Conservation (phyloP, 2,888 invertebrate genomes). For the Arrhopalites spinosus region DNA sequence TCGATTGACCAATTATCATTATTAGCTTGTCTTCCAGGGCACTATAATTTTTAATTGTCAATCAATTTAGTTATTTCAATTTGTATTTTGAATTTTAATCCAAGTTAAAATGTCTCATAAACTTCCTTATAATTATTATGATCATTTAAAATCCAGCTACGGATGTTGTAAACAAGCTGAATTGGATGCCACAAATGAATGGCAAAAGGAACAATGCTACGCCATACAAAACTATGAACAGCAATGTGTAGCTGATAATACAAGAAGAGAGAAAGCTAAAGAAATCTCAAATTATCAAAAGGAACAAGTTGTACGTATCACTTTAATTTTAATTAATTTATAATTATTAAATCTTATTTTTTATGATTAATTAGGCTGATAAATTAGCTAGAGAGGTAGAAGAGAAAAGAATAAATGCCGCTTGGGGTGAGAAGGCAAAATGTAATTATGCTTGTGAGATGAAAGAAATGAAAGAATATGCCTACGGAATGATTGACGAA, state of each 20-base stretch:
- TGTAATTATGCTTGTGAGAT: slow-evolving; percentile 48
- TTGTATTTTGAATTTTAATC: no score
- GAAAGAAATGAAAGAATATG: slow-evolving; percentile 54
- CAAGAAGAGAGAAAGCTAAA: slow-evolving; percentile 41
- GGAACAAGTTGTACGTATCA: slow-evolving; percentile 44
- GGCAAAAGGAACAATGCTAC: slow-evolving; percentile 42
- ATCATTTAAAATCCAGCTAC: slow-evolving; percentile 17
- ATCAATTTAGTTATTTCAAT: no score
- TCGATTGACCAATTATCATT: no score
- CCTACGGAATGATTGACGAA: slow-evolving; percentile 47
- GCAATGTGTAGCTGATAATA: slow-evolving; percentile 39
- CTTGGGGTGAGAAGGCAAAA: slow-evolving; percentile 44
- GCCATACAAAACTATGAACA: slow-evolving; percentile 47
- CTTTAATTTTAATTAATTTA: neutral
- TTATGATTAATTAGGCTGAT: slow-evolving; percentile 34
- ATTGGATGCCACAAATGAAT: slow-evolving; percentile 36
- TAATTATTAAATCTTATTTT: neutral
- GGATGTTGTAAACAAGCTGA: slow-evolving; percentile 7
- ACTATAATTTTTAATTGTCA: no score
- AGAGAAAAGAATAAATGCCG: slow-evolving; percentile 27
- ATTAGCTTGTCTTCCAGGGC: no score
- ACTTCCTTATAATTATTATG: neutral
- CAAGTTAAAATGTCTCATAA: no score
- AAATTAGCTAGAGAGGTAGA: slow-evolving; percentile 39
- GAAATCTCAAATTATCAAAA: slow-evolving; percentile 45